Conservation (phyloP, 2,888 invertebrate genomes). For the Odontocolon sp. region DNA sequence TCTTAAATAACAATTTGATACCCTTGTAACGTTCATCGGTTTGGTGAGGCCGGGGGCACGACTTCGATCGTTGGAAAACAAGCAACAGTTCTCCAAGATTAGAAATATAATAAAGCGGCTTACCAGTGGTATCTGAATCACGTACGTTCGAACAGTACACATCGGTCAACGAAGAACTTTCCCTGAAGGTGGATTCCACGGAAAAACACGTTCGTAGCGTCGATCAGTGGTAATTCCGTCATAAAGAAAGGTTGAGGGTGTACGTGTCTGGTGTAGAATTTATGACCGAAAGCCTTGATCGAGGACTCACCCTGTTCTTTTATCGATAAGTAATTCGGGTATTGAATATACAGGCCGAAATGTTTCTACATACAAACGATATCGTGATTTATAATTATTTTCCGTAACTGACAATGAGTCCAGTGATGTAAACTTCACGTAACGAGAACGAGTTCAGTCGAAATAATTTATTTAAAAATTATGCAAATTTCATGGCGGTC, state of each 20-base stretch:
- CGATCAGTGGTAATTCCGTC: not conserved
- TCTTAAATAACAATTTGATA: not conserved
- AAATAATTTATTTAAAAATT: not conserved
- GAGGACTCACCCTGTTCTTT: not conserved
- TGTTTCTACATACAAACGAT: not conserved
- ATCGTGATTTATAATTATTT: not conserved
- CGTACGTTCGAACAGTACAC: not conserved
- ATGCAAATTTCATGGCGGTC: not conserved
- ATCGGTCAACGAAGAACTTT: not conserved
- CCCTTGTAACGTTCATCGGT: not conserved
- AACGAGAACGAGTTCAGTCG: not conserved
- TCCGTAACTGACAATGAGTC: not conserved
- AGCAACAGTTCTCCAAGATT: not conserved
- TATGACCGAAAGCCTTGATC: not conserved
- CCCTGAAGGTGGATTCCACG: not conserved
- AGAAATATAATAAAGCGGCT: slow-evolving; percentile 10
- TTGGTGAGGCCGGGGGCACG: not conserved
- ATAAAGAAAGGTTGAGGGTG: not conserved
- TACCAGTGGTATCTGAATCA: not conserved
- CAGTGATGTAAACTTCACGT: not conserved
- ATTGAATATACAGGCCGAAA: too few species aligned
- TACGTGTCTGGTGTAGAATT: not conserved
- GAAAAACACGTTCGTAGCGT: slow-evolving; percentile 2
- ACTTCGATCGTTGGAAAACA: not conserved
- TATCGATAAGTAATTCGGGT: too few species aligned